Conservation (phyloP, 2,888 invertebrate genomes). For the Drosophila neotestacea region DNA sequence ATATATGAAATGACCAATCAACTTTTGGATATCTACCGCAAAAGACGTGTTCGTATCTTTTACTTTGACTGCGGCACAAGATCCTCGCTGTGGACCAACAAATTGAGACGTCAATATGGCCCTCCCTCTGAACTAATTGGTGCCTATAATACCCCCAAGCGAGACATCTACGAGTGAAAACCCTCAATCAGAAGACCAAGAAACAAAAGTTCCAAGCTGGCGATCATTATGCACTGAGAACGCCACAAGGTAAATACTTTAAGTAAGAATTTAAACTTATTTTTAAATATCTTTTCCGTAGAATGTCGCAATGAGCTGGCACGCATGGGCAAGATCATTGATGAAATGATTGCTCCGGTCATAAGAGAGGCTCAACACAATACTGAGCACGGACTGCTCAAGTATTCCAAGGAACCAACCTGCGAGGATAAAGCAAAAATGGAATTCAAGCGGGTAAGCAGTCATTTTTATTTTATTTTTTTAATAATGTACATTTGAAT, state of each 20-base stretch:
- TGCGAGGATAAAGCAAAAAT: constrained; percentile 24
- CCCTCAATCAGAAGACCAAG: constrained; percentile 55
- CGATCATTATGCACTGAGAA: constrained; percentile 83
- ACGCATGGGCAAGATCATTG: constrained; percentile 83
- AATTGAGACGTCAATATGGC: constrained; percentile 73
- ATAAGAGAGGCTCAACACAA: constrained; percentile 61
- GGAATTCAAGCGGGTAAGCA: constrained; percentile 24
- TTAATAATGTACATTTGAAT: background rate
- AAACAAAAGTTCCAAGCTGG: constrained; percentile 72
- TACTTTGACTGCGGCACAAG: constrained; percentile 79
- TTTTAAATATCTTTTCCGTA: constrained; percentile 15
- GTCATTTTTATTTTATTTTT: too few species aligned
- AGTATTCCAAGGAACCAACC: background rate
- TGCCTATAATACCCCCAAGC: constrained; percentile 72
- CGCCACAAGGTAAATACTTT: constrained; percentile 74
- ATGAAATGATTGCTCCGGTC: constrained; percentile 82
- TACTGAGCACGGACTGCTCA: constrained; percentile 32
- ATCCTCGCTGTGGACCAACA: constrained; percentile 80
- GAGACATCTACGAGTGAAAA: constrained; percentile 68
- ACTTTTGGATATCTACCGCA: constrained; percentile 80
- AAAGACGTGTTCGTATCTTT: constrained; percentile 80
- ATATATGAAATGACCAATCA: constrained; percentile 81
- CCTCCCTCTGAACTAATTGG: constrained; percentile 82
- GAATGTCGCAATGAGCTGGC: constrained; percentile 83
- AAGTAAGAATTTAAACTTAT: background rate